Conservation (phyloP, 2,888 invertebrate species). For the Sthenelais limicola region DNA sequence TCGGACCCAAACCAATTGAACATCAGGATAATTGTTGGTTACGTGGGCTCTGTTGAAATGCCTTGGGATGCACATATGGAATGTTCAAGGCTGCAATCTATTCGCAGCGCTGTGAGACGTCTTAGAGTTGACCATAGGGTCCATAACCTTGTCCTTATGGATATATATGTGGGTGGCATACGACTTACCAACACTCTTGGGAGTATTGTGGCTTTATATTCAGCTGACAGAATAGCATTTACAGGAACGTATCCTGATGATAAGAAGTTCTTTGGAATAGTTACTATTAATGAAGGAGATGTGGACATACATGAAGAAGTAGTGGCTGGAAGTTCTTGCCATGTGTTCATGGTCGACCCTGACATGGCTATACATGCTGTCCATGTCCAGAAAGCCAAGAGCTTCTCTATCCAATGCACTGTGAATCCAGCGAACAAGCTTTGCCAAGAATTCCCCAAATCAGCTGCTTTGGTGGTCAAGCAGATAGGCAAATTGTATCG, state of each 20-base stretch:
- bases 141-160: conserved; percentile 85
- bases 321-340: conserved; percentile 82
- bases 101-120: conserved; percentile 90
- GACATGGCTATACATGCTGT: conserved; percentile 86
- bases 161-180: conserved; percentile 84
- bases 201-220: conserved; percentile 87
- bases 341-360: conserved; percentile 94
- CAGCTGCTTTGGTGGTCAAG: conserved; percentile 79
- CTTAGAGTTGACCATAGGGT: conserved; percentile 89
- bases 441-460: conserved; percentile 92
- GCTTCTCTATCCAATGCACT: conserved; percentile 87
- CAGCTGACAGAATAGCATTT: conserved; percentile 87
- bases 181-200: conserved; percentile 84
- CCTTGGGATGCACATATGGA: conserved; percentile 76
- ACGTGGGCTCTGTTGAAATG: conserved; percentile 96
- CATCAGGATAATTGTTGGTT: conserved; percentile 78
- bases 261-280: conserved; percentile 91
- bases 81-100: conserved; percentile 77
- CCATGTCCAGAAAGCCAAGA: conserved; percentile 85
- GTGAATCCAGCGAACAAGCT: conserved; percentile 72
- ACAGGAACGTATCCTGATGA: conserved; percentile 93
- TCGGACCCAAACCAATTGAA: conserved; percentile 3
- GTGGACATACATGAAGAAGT: conserved; percentile 54
- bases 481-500: conserved; percentile 77
- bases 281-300: conserved; percentile 77